Percentiles rank a stretch among this genome's conserved stretches.
Evolutionary conservation across 2,113 vertebrate species (phyloP).

Genomic region (Lepus timidus): DNA sequence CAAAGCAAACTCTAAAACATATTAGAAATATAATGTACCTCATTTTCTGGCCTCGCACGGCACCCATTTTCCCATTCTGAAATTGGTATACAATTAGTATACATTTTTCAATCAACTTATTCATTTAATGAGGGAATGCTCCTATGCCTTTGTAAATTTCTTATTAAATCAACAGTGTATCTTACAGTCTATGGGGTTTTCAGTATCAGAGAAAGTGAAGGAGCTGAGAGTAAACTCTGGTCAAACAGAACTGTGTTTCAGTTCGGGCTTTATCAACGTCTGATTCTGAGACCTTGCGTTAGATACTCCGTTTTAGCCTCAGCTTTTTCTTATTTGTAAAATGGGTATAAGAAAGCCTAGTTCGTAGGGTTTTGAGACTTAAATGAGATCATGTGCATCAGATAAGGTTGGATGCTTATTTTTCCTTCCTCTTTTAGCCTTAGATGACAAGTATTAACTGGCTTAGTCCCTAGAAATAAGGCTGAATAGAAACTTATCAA

Average conservation of each 20-base stretch:
- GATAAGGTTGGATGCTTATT: not conserved
- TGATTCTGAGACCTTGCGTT: not conserved
- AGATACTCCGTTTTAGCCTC: slow-evolving; percentile 8
- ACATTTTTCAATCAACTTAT: slow-evolving; percentile 43
- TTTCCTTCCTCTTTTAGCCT: slow-evolving; percentile 44
- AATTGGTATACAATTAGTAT: slow-evolving; percentile 52
- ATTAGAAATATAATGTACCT: slow-evolving; percentile 31
- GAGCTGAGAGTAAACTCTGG: not conserved
- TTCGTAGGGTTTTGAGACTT: not conserved
- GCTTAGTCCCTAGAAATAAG: not conserved
- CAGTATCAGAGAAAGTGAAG: slow-evolving; percentile 9
- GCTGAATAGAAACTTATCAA: not conserved
- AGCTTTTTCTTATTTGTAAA: slow-evolving; percentile 31
- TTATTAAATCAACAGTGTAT: not conserved
- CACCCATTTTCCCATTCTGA: slow-evolving; percentile 43
- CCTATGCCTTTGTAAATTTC: not conserved
- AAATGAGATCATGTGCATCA: not conserved
- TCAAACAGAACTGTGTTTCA: slow-evolving; percentile 10
- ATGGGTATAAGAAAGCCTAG: not conserved
- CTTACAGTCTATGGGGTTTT: slow-evolving; percentile 19
- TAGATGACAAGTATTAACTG: not conserved
- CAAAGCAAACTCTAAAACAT: slow-evolving; percentile 63
- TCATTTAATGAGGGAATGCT: slow-evolving; percentile 24
- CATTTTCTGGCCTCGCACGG: slow-evolving; percentile 34
- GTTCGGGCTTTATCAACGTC: slow-evolving; percentile 6